Conservation (phyloP, 2,888 invertebrate species). For the Amiota mariae region DNA sequence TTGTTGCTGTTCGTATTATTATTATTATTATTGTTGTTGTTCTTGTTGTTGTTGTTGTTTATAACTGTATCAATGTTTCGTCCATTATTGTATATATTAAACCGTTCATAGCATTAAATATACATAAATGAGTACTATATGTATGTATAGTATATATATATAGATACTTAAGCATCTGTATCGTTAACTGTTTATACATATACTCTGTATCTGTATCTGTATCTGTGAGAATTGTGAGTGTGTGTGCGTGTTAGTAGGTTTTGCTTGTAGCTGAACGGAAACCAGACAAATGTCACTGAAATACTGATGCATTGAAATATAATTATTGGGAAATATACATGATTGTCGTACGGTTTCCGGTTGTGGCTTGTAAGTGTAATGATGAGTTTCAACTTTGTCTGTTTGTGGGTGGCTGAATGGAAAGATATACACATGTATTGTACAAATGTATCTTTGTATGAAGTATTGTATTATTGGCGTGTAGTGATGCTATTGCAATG, state of each 20-base stretch:
- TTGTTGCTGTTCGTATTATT: slow-evolving; percentile 16
- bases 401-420: slow-evolving; percentile 41
- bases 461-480: not conserved
- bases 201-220: slow-evolving; percentile 38
- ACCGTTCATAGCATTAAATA: slow-evolving; percentile 21
- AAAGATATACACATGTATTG: too few species aligned
- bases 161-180: slow-evolving; percentile 45
- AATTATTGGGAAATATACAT: slow-evolving; percentile 70
- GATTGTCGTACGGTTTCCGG: slow-evolving; percentile 67
- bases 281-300: slow-evolving; percentile 62
- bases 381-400: not conserved
- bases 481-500: not conserved
- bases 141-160: too few species aligned
- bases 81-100: slow-evolving; percentile 13
- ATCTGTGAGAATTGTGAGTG: not conserved
- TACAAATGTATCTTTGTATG: not conserved
- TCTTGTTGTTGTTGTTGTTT: slow-evolving; percentile 48
- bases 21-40: slow-evolving; percentile 45
- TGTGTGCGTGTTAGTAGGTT: too few species aligned
- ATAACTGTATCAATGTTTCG: slow-evolving; percentile 52
- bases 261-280: slow-evolving; percentile 53
- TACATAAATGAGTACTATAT: slow-evolving; percentile 22
- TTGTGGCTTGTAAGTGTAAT: slow-evolving; percentile 36
- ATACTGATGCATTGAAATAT: slow-evolving; percentile 70
- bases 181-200: slow-evolving; percentile 37